Conservation (phyloP, 1,140 invertebrate species). For the Goniozus legneri region DNA sequence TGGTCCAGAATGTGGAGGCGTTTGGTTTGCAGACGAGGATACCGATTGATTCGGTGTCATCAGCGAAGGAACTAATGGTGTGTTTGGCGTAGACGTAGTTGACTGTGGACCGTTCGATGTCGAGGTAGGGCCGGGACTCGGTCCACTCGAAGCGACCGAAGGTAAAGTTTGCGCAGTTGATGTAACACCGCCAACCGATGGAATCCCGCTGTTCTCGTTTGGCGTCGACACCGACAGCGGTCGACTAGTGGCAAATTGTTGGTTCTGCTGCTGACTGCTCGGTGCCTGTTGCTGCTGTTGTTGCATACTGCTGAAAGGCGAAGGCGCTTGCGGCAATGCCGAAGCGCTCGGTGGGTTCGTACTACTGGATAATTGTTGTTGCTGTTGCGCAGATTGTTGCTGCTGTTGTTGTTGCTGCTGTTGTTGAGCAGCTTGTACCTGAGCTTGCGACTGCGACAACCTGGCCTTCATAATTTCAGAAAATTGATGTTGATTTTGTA, state of each 20-base stretch:
- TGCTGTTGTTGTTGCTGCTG: constrained; percentile 29
- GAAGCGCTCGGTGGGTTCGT: constrained; percentile 35
- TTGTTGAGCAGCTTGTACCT: constrained; percentile 39
- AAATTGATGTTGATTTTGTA: constrained; percentile 54
- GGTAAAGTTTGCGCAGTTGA: constrained; percentile 44
- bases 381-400: constrained; percentile 28
- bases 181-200: constrained; percentile 36
- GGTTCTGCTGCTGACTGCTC: constrained; percentile 37
- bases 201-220: constrained; percentile 39
- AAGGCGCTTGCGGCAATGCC: constrained; percentile 50
- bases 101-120: constrained; percentile 48
- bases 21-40: constrained; percentile 44
- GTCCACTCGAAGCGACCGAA: constrained; percentile 42
- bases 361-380: constrained; percentile 36
- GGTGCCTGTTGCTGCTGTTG: constrained; percentile 37
- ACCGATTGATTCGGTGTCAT: constrained; percentile 49
- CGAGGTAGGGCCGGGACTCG: constrained; percentile 39
- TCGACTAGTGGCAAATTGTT: constrained; percentile 40
- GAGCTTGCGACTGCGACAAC: constrained; percentile 45
- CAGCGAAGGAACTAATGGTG: constrained; percentile 46
- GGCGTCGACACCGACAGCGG: constrained; percentile 43
- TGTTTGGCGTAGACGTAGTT: constrained; percentile 45
- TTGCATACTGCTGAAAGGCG: constrained; percentile 50
- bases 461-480: constrained; percentile 59
- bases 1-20: constrained; percentile 48